A percentile compares a stretch with the other conserved stretches of the same genome.
These are phyloP conservation scores for Rana temporaria DNA, from an alignment of 2,113 vertebrate genomes.

Conservation along the genomic window DNA sequence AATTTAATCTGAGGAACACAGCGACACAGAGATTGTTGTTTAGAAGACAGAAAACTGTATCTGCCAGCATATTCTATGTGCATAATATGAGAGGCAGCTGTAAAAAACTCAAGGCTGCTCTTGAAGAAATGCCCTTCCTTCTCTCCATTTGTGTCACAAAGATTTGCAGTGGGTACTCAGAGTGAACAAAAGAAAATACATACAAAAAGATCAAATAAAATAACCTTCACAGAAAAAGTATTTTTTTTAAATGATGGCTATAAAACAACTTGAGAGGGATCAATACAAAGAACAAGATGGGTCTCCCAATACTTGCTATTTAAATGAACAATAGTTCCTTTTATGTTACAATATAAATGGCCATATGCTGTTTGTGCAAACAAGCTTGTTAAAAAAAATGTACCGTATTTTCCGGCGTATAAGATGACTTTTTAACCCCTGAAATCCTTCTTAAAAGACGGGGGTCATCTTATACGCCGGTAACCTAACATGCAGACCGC, in stretches of 20 bases:
- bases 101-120: neutral
- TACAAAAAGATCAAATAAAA: constrained; percentile 2
- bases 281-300: no score
- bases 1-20: neutral
- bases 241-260: neutral
- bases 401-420: no score
- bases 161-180: constrained; percentile 1
- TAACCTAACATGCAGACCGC: no score
- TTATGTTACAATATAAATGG: no score
- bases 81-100: neutral
- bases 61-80: neutral
- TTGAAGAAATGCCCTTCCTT: neutral
- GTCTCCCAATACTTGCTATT: no score
- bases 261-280: no score
- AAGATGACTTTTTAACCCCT: no score
- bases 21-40: neutral
- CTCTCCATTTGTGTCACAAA: constrained; percentile 3
- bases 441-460: no score
- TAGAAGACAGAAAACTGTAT: neutral
- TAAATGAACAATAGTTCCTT: no score
- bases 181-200: neutral
- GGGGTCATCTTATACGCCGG: no score
- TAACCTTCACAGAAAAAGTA: neutral
- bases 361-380: no score
- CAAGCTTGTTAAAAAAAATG: no score